A percentile compares a stretch with the other conserved stretches of the same genome.
phyloP scores from a whole-genome alignment of 2,113 vertebrate species.

The Apodemus speciosus region DNA sequence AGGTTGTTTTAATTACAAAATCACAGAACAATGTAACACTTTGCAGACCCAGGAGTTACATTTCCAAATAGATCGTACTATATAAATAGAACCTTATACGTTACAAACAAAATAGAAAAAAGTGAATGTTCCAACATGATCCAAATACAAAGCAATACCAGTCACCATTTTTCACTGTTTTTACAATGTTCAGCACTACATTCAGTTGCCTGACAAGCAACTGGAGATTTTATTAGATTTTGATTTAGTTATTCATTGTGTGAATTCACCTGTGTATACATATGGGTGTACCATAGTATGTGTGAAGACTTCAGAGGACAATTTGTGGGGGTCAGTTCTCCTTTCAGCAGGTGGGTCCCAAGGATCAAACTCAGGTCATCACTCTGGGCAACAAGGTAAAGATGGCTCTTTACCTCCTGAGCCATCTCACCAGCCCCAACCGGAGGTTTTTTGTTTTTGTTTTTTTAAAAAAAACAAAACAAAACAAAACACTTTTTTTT shows the following conservation, averaged over 20 bases:
- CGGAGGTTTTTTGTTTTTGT: background rate
- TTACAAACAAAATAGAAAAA: background rate
- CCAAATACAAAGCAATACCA: background rate
- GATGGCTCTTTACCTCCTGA: background rate
- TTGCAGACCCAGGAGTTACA: background rate
- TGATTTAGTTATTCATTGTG: background rate
- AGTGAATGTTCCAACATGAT: background rate
- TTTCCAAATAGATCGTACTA: background rate
- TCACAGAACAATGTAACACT: background rate
- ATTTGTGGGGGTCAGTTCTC: background rate
- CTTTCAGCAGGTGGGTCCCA: too few species aligned
- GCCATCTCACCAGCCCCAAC: background rate
- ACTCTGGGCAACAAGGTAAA: background rate
- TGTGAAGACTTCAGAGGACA: background rate
- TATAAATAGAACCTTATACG: background rate
- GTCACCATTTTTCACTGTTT: background rate
- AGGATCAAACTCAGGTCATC: background rate
- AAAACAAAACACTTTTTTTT: background rate
- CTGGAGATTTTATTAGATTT: background rate
- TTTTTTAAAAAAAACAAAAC: background rate
- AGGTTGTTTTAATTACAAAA: background rate
- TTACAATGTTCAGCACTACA: background rate
- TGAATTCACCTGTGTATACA: background rate
- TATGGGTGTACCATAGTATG: background rate
- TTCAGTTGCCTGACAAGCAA: background rate